phyloP scores from a whole-genome alignment of 2,113 vertebrate genomes.

The Neolamprologus brichardi region DNA sequence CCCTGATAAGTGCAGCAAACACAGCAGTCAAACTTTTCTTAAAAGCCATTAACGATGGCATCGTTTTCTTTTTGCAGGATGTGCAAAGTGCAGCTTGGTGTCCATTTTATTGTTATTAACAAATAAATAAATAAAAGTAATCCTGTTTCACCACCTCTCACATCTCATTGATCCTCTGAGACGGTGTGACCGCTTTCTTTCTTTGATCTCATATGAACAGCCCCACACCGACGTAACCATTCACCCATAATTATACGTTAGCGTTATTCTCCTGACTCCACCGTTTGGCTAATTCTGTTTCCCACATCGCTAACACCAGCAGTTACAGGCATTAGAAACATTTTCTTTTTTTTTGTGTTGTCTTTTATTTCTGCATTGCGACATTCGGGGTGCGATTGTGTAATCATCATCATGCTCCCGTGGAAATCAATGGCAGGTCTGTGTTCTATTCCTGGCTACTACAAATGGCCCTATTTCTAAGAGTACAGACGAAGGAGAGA shows the following conservation, averaged over 20 bases:
- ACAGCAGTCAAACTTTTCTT: not conserved
- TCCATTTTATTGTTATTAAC: not conserved
- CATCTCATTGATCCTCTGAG: not conserved
- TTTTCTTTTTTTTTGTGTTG: not conserved
- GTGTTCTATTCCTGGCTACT: constrained; percentile 69
- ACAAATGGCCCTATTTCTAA: constrained; percentile 63
- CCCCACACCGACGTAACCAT: not conserved
- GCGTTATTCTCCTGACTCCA: not conserved
- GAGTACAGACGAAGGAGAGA: constrained; percentile 34
- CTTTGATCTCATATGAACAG: not conserved
- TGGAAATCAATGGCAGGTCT: constrained; percentile 69
- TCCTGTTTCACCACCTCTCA: not conserved
- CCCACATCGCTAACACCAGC: not conserved
- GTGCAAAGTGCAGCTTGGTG: not conserved
- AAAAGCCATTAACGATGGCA: not conserved
- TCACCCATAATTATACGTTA: not conserved
- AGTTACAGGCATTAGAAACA: not conserved
- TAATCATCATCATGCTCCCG: constrained; percentile 53
- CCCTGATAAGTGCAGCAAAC: not conserved
- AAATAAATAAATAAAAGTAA: not conserved
- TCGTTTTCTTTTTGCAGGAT: not conserved
- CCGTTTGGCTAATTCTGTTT: constrained; percentile 10
- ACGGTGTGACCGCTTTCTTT: not conserved
- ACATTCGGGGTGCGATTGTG: constrained; percentile 48
- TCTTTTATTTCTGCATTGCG: constrained; percentile 53